phyloP scores from a whole-genome alignment of 2,888 invertebrate species.

The Augiades crinisus region DNA sequence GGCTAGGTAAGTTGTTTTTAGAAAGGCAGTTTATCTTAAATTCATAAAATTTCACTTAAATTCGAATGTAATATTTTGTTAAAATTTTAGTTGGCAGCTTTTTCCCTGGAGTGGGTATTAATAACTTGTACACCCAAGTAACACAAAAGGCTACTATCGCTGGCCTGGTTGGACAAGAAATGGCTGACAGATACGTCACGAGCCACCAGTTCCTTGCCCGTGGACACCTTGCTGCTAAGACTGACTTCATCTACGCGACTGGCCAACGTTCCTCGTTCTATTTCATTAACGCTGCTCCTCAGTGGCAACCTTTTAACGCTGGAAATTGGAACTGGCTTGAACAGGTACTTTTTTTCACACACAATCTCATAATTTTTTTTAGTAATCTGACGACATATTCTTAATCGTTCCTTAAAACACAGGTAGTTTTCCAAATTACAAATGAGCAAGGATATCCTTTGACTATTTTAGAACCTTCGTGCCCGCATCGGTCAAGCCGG shows the following conservation, averaged over 20 bases:
- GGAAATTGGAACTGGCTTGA: slow-evolving; percentile 82
- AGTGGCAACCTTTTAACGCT: slow-evolving; percentile 84
- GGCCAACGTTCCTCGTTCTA: slow-evolving; percentile 83
- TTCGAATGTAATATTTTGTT: too few relatives aligned
- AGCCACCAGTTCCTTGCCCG: slow-evolving; percentile 70
- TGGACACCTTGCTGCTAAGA: slow-evolving; percentile 83
- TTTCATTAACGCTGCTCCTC: slow-evolving; percentile 84
- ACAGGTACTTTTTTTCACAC: too few relatives aligned
- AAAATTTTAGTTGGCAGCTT: slow-evolving; percentile 63
- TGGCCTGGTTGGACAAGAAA: slow-evolving; percentile 45
- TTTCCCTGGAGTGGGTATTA: slow-evolving; percentile 65
- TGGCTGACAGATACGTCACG: slow-evolving; percentile 71
- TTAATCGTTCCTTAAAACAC: too few relatives aligned
- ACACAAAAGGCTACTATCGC: slow-evolving; percentile 53
- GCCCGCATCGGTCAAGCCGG: slow-evolving; percentile 58
- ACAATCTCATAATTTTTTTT: too few relatives aligned
- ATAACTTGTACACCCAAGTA: slow-evolving; percentile 60
- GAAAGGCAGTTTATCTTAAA: too few relatives aligned
- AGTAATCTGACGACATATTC: too few relatives aligned
- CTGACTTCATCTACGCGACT: slow-evolving; percentile 81
- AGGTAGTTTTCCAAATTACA: too few relatives aligned
- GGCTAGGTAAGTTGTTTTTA: slow-evolving; percentile 35
- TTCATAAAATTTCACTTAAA: too few relatives aligned
- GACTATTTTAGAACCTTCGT: slow-evolving; percentile 55
- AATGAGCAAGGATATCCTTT: too few relatives aligned